Conservation (phyloP, 2,797 vertebrate genomes). For the Taeniopygia guttata region DNA sequence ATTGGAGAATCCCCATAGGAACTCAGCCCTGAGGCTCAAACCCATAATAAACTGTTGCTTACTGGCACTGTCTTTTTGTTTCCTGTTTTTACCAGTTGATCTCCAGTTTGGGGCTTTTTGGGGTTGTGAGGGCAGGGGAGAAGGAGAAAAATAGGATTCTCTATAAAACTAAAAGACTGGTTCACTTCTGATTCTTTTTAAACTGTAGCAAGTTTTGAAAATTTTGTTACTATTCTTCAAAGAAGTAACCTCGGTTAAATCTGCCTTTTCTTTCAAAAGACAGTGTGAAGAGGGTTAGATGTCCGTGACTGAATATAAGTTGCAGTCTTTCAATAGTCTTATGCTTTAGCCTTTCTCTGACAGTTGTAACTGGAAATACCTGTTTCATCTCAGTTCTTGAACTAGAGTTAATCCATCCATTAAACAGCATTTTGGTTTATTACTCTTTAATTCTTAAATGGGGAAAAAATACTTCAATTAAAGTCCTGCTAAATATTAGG, state of each 20-base stretch:
- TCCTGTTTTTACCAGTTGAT: neutral
- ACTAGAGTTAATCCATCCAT: neutral
- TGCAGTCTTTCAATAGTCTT: neutral
- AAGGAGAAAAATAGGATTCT: neutral
- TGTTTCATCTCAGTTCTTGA: neutral
- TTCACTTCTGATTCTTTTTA: neutral
- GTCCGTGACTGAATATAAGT: neutral
- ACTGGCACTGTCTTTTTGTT: neutral
- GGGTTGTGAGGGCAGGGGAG: neutral
- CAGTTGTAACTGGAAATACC: neutral
- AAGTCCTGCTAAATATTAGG: neutral
- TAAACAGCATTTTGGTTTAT: neutral
- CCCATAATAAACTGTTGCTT: neutral
- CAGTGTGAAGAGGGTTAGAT: neutral
- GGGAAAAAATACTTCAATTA: neutral
- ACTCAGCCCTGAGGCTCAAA: neutral
- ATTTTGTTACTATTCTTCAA: neutral
- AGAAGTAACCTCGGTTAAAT: neutral
- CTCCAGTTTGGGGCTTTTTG: neutral
- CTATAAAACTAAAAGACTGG: neutral
- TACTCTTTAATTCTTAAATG: neutral
- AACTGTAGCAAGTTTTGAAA: neutral
- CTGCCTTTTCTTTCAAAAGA: neutral
- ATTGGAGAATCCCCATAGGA: neutral
- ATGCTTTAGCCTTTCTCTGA: neutral